Evolutionary conservation across 1,140 invertebrate species (phyloP), one percentile per base, ranked within the genome.

Genomic region (Aricia agestis): DNA sequence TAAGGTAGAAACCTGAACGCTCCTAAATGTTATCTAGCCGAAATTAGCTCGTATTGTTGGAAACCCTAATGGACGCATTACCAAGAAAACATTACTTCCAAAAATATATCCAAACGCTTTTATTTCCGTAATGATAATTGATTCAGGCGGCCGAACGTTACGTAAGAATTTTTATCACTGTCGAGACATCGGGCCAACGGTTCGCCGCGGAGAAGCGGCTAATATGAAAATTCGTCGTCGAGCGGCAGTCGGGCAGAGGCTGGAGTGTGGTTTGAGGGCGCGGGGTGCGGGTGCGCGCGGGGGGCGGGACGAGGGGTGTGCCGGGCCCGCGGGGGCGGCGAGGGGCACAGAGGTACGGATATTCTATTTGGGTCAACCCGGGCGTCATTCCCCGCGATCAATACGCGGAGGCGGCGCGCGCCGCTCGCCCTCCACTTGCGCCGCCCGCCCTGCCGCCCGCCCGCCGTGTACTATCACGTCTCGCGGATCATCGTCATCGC

Each of bases 281-380:
- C 78, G 75, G 79, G 77, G 77, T 78, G 68, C 32, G 78, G 79
- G 75, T 75, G 75, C 76, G 77, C 6, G 77, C 78, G 69, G 32
- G 78, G 79, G 75, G 80, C 78, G 36, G 36, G 0, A 5, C 36
- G 79, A 76, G 83, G 78, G 25, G 25, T 25, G 25, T 25, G 25
- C 52, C 78, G 79, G 76, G 76, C 70, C 77, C 73, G 82, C 36
- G 36, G 82, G 76, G 74, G 75, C 76, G 77, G 77, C 78, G 69
- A 32, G 78, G 79, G 75, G 80, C 78, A 52, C 45, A 76, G 84
- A 78, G 75, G 77, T 72, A 74, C 81, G 84, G 80, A 91, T 86
- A 84, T 84, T 91, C 87, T 91, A 91, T 91, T 89, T 91, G 89
- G 89, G 89, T 91, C 89, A 91, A 86, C 89, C 89, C 80, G 89